phyloP scores from a whole-genome alignment of 2,113 vertebrate species.

The Aramus guarauna region DNA sequence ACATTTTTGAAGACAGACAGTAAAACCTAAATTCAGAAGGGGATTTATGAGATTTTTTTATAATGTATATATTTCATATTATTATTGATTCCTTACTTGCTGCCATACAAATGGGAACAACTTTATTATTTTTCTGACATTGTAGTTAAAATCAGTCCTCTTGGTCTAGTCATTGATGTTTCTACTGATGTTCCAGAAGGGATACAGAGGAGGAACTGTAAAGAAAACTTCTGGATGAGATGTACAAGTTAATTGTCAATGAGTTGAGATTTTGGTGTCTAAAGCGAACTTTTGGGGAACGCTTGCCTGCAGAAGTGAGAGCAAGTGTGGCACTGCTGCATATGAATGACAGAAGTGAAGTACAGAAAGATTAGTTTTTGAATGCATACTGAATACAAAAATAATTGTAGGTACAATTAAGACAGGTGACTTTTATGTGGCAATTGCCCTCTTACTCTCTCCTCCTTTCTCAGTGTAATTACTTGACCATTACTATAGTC shows the following conservation, averaged over 20 bases:
- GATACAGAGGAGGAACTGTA: not conserved
- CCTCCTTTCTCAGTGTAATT: not conserved
- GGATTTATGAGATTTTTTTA: not conserved
- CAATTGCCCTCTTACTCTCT: not conserved
- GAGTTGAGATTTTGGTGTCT: not conserved
- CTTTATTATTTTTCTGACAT: not conserved
- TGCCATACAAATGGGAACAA: not conserved
- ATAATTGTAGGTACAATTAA: not conserved
- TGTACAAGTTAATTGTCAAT: not conserved
- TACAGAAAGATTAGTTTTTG: not conserved
- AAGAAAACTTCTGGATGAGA: not conserved
- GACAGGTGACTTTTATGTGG: not conserved
- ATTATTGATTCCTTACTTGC: not conserved
- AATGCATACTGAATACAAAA: not conserved
- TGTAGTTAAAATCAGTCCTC: not conserved
- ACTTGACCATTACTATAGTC: not conserved
- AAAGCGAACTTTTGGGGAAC: not conserved
- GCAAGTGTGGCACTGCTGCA: not conserved
- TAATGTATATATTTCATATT: not conserved
- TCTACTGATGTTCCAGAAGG: not conserved
- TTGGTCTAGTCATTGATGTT: not conserved
- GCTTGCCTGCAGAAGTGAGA: not conserved
- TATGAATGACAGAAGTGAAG: not conserved
- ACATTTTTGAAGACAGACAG: not conserved
- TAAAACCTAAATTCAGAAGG: not conserved